Conservation (phyloP, 1,140 invertebrate species). For the Rhysida immarginata region DNA sequence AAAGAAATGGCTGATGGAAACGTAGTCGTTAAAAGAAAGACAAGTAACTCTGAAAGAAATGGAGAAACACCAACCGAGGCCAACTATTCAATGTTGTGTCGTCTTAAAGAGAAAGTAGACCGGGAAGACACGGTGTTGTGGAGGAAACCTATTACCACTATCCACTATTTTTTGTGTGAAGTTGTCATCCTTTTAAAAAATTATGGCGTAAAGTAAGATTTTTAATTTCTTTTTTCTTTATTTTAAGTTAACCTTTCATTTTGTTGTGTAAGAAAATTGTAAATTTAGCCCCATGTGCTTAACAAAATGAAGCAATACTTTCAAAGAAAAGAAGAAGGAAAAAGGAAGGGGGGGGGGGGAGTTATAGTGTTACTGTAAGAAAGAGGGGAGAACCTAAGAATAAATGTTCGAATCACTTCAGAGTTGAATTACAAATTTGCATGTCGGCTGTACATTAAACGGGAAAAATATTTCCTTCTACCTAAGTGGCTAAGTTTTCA, state of each 20-base stretch:
- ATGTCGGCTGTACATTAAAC: no score
- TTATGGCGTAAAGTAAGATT: slow-evolving; percentile 34
- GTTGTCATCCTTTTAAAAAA: slow-evolving; percentile 41
- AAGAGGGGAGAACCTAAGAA: no score
- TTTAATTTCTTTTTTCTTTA: background rate
- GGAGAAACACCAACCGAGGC: background rate
- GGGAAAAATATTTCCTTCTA: no score
- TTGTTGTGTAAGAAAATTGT: no score
- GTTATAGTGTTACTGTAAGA: no score
- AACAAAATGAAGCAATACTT: no score
- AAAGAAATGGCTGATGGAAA: background rate
- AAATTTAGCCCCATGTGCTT: background rate
- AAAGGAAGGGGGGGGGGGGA: no score
- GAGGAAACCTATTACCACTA: slow-evolving; percentile 63
- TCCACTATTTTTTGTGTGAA: slow-evolving; percentile 71
- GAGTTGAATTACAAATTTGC: no score
- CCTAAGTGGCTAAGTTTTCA: no score
- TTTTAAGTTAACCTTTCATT: no score
- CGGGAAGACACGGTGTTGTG: slow-evolving; percentile 59
- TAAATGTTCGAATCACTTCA: no score
- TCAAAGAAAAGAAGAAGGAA: no score
- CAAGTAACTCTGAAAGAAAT: background rate
- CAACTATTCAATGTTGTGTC: background rate
- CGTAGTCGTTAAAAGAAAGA: background rate
- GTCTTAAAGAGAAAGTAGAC: slow-evolving; percentile 23